Percentiles rank a stretch among this genome's conserved stretches.
Evolutionary conservation across 2,888 invertebrate genomes (phyloP).

Genomic region (Euplagia quadripunctaria): DNA sequence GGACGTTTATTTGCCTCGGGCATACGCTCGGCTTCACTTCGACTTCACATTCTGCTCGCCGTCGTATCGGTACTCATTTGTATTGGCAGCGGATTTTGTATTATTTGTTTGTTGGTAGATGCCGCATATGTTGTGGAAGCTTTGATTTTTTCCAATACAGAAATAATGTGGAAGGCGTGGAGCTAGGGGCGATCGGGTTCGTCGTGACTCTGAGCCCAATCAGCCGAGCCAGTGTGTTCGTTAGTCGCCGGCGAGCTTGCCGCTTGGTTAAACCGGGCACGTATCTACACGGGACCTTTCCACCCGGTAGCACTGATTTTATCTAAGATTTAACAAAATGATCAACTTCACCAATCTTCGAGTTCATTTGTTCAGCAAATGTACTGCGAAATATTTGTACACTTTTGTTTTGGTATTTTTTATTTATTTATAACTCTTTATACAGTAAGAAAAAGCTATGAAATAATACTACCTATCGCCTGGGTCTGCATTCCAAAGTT

Average conservation of each 20-base stretch:
- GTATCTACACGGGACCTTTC: slow-evolving; percentile 83
- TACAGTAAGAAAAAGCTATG: not conserved
- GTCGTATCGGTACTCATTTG: slow-evolving; percentile 85
- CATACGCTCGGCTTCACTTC: slow-evolving; percentile 77
- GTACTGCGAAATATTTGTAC: slow-evolving; percentile 47
- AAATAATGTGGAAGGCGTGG: slow-evolving; percentile 82
- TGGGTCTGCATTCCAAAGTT: too few species aligned
- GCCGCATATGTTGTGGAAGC: slow-evolving; percentile 80
- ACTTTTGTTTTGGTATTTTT: slow-evolving; percentile 26
- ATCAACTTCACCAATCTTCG: slow-evolving; percentile 74
- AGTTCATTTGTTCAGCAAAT: slow-evolving; percentile 70
- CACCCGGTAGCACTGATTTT: slow-evolving; percentile 84
- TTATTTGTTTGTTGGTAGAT: slow-evolving; percentile 86
- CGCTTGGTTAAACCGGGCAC: slow-evolving; percentile 82
- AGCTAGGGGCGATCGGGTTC: slow-evolving; percentile 74
- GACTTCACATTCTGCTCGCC: slow-evolving; percentile 79
- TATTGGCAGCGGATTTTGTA: slow-evolving; percentile 82
- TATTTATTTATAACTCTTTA: not conserved
- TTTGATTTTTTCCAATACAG: slow-evolving; percentile 86
- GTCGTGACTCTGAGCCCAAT: slow-evolving; percentile 72
- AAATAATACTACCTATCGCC: not conserved
- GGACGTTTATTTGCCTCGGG: slow-evolving; percentile 83
- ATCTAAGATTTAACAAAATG: slow-evolving; percentile 73
- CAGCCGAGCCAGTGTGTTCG: slow-evolving; percentile 74
- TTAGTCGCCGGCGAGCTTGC: slow-evolving; percentile 72